Conservation (phyloP, 2,888 invertebrate genomes). For the Zaprionus lineosus region DNA sequence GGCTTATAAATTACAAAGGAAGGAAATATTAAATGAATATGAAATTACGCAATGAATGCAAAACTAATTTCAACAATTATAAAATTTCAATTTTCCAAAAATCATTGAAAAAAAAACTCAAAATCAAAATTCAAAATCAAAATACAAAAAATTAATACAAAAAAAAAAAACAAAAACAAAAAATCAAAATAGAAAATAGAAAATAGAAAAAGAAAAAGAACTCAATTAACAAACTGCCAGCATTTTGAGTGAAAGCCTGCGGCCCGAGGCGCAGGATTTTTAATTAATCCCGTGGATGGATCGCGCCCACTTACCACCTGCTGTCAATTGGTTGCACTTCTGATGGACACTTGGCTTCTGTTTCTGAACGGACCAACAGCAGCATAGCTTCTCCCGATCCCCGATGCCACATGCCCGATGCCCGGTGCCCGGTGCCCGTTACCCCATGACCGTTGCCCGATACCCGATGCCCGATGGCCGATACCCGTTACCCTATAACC, state of each 20-base stretch:
- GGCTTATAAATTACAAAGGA: constrained; percentile 51
- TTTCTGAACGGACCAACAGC: constrained; percentile 52
- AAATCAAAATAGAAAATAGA: constrained; percentile 13
- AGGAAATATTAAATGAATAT: constrained; percentile 36
- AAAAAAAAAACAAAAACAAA: constrained; percentile 12
- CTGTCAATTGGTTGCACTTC: constrained; percentile 63
- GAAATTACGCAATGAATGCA: constrained; percentile 6
- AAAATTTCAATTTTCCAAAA: neutral
- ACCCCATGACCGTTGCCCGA: too few species aligned
- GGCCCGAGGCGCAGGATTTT: constrained; percentile 55
- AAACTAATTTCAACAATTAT: constrained; percentile 7
- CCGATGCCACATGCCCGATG: too few species aligned
- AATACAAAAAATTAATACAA: neutral
- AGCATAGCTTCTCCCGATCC: neutral
- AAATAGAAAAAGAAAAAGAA: neutral
- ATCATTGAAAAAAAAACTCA: too few species aligned
- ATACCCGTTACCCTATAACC: too few species aligned
- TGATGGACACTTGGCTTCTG: constrained; percentile 70
- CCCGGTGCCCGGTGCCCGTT: too few species aligned
- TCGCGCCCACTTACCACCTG: constrained; percentile 27
- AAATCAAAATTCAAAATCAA: constrained; percentile 6
- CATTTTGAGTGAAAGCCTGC: constrained; percentile 57
- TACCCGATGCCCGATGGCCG: too few species aligned
- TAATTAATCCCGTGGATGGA: constrained; percentile 57
- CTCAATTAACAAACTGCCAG: constrained; percentile 69